Conservation (phyloP, 2,888 invertebrate genomes). For the Strigamia maritima region DNA sequence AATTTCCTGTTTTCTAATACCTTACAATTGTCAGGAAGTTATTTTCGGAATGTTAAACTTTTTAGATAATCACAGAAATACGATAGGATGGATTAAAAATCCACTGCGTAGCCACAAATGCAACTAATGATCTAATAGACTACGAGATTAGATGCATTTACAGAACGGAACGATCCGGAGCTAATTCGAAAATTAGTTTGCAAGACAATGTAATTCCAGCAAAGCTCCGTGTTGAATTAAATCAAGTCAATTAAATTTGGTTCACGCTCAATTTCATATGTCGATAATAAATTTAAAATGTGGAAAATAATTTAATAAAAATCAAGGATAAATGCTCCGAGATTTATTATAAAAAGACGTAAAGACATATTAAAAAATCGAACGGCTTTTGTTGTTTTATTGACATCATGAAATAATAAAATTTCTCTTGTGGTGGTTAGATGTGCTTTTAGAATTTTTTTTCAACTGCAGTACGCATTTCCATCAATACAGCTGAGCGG, state of each 20-base stretch:
- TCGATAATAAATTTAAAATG: neutral
- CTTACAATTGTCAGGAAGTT: neutral
- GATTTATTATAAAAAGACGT: no score
- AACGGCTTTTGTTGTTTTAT: no score
- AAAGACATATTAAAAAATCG: no score
- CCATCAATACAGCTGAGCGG: no score
- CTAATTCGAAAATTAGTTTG: conserved; percentile 29
- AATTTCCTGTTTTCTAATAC: neutral
- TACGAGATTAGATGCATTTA: neutral
- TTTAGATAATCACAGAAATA: neutral
- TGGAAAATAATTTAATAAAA: no score
- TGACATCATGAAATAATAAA: no score
- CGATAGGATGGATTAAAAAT: conserved; percentile 7
- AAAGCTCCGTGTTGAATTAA: neutral
- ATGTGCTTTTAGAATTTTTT: no score
- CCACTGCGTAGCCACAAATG: neutral
- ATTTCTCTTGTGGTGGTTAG: no score
- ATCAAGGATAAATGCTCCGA: no score
- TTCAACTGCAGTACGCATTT: no score
- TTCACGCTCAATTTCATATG: neutral
- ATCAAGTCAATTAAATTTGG: neutral
- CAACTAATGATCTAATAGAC: conserved; percentile 25
- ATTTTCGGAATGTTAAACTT: neutral
- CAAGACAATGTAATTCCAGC: neutral
- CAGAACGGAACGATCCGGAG: conserved; percentile 7